These are phyloP conservation scores for Corythoichthys haematopterus DNA, from an alignment of 2,113 vertebrate genomes.

Conservation along the genomic window DNA sequence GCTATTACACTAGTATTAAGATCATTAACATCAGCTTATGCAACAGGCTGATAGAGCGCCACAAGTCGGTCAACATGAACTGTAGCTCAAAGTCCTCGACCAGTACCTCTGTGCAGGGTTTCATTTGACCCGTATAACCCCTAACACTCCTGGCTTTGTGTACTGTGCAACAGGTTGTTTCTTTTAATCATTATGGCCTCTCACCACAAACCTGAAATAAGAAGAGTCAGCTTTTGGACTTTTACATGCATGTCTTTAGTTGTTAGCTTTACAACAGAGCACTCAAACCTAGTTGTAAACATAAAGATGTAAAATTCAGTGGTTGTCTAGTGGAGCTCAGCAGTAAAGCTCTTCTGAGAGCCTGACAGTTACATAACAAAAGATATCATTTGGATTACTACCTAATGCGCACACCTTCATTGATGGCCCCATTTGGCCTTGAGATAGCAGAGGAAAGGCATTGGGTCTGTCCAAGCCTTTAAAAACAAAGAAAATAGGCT, in stretches of 20 bases:
- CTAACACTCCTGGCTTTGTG: neutral
- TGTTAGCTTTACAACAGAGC: neutral
- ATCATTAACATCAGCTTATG: constrained; percentile 22
- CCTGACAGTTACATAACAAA: neutral
- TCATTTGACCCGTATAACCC: constrained; percentile 18
- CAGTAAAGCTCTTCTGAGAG: neutral
- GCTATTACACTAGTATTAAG: constrained; percentile 4
- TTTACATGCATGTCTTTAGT: neutral
- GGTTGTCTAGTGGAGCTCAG: neutral
- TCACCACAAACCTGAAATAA: neutral
- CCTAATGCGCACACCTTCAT: neutral
- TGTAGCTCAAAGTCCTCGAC: constrained; percentile 30
- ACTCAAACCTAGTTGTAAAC: neutral
- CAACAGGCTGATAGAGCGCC: constrained; percentile 23
- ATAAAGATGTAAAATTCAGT: neutral
- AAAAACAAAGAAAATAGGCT: neutral
- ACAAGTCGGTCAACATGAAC: constrained; percentile 16
- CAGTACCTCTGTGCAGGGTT: constrained; percentile 35
- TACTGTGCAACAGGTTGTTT: neutral
- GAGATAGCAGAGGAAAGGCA: neutral
- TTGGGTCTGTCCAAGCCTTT: neutral
- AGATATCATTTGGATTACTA: neutral
- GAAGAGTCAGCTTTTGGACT: neutral
- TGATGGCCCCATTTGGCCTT: neutral
- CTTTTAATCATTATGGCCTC: neutral